Evolutionary conservation across 2,888 invertebrate genomes (phyloP).

Genomic region (Platynereis dumerilii): DNA sequence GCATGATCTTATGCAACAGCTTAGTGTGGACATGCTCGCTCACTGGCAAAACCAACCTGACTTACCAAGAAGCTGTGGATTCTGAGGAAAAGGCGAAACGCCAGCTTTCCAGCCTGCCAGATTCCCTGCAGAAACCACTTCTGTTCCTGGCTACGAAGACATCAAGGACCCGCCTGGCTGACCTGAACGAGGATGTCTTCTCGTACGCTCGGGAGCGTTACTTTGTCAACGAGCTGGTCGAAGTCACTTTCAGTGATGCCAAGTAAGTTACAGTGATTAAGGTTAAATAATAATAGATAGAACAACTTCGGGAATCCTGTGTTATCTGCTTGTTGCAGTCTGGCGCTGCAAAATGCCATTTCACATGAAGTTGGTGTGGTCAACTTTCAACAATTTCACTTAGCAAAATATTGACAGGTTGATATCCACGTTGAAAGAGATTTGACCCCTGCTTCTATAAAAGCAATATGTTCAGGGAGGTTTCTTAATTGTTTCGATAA

Average conservation of each 20-base stretch:
- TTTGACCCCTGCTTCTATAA: too few relatives aligned
- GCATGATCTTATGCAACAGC: conserved; percentile 94
- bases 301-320: too few relatives aligned
- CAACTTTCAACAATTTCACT: too few relatives aligned
- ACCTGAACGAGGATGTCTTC: conserved; percentile 87
- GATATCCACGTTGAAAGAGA: too few relatives aligned
- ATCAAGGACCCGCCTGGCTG: conserved; percentile 81
- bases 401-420: too few relatives aligned
- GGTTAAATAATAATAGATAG: too few relatives aligned
- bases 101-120: conserved; percentile 71
- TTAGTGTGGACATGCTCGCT: conserved; percentile 96
- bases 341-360: too few relatives aligned
- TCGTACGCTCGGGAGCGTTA: conserved; percentile 85
- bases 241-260: conserved; percentile 37
- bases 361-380: too few relatives aligned
- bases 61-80: conserved; percentile 90
- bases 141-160: conserved; percentile 82
- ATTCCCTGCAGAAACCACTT: conserved; percentile 77
- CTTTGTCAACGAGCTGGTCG: conserved; percentile 87
- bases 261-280: too few relatives aligned
- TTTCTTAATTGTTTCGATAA: too few relatives aligned
- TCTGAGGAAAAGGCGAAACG: conserved; percentile 85
- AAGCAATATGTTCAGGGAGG: too few relatives aligned
- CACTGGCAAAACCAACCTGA: conserved; percentile 90
- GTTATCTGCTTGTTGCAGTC: too few relatives aligned